Percentiles rank a stretch among this genome's conserved stretches.
Conservation (phyloP, 2,113 vertebrate species). For the Cyphomyrus discorhynchus region DNA sequence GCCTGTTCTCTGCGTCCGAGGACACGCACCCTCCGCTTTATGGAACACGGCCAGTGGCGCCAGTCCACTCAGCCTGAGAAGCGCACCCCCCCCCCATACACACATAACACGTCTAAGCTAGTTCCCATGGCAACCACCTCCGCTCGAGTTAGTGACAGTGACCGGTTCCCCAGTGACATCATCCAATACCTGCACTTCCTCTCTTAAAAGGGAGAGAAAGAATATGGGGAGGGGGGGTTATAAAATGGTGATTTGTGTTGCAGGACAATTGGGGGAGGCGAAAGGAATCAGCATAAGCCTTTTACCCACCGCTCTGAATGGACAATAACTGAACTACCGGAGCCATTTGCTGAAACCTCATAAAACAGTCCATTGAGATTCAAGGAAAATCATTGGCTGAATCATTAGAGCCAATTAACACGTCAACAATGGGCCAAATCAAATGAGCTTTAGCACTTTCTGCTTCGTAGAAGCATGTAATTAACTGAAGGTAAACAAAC, state of each 20-base stretch:
- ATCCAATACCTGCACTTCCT: slow-evolving; percentile 38
- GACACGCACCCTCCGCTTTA: neutral
- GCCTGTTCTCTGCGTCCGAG: neutral
- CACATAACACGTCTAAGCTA: slow-evolving; percentile 46
- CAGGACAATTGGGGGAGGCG: neutral
- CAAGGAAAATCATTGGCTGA: neutral
- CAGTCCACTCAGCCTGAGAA: slow-evolving; percentile 20
- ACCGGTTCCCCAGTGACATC: slow-evolving; percentile 38
- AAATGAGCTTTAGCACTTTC: neutral
- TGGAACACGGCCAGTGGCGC: neutral
- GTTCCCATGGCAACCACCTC: slow-evolving; percentile 69
- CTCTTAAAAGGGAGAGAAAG: slow-evolving; percentile 27
- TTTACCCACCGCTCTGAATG: neutral
- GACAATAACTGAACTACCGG: neutral
- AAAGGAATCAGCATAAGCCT: neutral
- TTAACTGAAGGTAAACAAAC: neutral
- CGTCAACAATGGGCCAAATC: neutral
- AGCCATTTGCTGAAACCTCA: neutral
- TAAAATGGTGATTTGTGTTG: neutral
- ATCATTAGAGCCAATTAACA: neutral
- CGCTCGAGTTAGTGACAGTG: slow-evolving; percentile 53
- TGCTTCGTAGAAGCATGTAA: neutral
- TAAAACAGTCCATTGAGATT: neutral
- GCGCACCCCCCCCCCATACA: neutral
- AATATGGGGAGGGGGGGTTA: neutral